Evolutionary conservation across 1,140 invertebrate genomes (phyloP).

Genomic region (Mesaphorura yosii): DNA sequence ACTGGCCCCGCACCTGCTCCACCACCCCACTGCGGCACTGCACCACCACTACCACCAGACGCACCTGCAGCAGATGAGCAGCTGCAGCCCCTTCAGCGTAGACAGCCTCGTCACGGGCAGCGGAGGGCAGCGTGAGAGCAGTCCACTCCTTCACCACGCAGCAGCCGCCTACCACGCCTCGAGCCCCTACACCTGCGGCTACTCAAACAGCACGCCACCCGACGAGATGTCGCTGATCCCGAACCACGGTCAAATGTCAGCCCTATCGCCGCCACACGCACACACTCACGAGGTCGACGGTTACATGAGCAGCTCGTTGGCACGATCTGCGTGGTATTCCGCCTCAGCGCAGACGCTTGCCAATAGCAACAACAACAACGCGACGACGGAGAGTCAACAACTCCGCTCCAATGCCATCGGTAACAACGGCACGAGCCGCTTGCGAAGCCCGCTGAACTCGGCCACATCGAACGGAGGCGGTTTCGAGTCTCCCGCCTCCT

Average conservation of each 20-base stretch:
- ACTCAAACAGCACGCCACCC: background rate
- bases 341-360: too few relatives aligned
- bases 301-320: background rate
- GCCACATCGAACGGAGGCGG: background rate
- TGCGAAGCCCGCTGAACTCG: background rate
- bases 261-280: background rate
- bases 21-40: constrained; percentile 11
- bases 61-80: constrained; percentile 13
- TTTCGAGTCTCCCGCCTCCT: constrained; percentile 1
- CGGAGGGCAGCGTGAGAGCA: background rate
- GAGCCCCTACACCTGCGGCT: background rate
- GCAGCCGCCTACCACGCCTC: background rate
- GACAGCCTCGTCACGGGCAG: background rate
- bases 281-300: background rate
- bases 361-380: constrained; percentile 2
- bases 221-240: background rate
- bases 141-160: background rate
- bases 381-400: background rate
- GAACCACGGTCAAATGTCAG: constrained; percentile 1
- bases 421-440: background rate
- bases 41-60: constrained; percentile 15
- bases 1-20: background rate
- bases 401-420: background rate
- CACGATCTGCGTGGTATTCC: background rate
- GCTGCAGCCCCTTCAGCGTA: too few relatives aligned